Base-by-base conservation (phyloP, 35 echinoderm and acorn worm genomes). In the Eucidaris tribuloides region DNA sequence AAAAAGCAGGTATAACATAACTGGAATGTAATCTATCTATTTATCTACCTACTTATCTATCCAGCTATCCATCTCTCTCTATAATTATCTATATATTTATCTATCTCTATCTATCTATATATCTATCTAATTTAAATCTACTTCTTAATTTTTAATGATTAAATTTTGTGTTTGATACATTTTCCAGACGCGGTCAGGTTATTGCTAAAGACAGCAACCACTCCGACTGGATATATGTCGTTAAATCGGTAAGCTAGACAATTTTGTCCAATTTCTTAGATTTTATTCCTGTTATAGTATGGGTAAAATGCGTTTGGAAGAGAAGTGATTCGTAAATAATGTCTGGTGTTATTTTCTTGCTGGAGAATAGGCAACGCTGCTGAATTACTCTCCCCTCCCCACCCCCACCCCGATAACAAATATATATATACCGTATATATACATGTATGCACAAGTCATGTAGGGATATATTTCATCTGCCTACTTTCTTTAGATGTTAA, bases 171-270 rank as follows among this genome's bases (percentile, higher is more conserved):
- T 78, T 83, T 31, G 80, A 46, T 62, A 76, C 45, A 58, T 62
- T 71, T n/a, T 79, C 24, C 46, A 97, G 94, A 85, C 85, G 94
- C 46, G 94, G 94, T 5, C 94, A 97, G 40, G 90, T 97, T 7
- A 89, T 97, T 15, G 94, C 89, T 1, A 89, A 92, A 78, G 94
- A 97, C 79, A 97, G 94, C 76, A 89, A 92, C 46, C 76, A 89
- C 7, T 97, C 94, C 0, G 90, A 97, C 38, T 97, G 94, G 94
- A 91, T 97, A 1, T 97, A 97, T 36, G 71, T 97, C 42, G 86
- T 97, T 2, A 97, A 89, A 81, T 97, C 94, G 27, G 94, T 97
- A 86, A 92, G 89, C 58, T 64, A 34, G 15, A 83, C 15, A 6
- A 34, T 57, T 77, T 3, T 18, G 3, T n/a, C n/a, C n/a, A n/a